These are phyloP conservation scores for Archivesica marissinica DNA, from an alignment of 1,140 invertebrate species.

Conservation along the genomic window DNA sequence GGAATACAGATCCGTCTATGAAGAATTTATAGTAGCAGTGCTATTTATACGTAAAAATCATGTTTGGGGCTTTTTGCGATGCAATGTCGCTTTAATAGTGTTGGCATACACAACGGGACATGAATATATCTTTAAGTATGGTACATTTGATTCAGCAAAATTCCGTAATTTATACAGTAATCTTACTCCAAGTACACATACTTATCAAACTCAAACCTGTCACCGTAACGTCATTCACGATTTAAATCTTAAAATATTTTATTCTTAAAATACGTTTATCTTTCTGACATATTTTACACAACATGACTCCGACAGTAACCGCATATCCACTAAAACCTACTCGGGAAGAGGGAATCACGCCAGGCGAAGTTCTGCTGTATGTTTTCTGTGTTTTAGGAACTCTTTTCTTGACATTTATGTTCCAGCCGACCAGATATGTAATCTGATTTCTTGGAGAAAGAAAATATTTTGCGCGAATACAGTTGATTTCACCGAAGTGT, in stretches of 20 bases:
- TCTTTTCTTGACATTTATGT: constrained; percentile 50
- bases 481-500: background rate
- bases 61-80: no score
- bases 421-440: constrained; percentile 48
- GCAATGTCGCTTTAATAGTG: no score
- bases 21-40: no score
- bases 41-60: no score
- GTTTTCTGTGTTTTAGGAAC: constrained; percentile 46
- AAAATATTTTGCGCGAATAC: constrained; percentile 38
- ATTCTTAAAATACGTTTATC: constrained; percentile 23
- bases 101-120: no score
- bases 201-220: background rate
- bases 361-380: constrained; percentile 37
- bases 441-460: constrained; percentile 51
- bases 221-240: background rate
- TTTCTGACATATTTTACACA: constrained; percentile 21
- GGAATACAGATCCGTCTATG: no score
- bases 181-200: no score
- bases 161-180: no score
- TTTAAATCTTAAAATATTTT: constrained; percentile 27
- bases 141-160: no score
- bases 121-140: no score
- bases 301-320: background rate
- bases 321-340: background rate
- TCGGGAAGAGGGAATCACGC: constrained; percentile 16